These are phyloP conservation scores for Lepidochrysops patricia DNA, from an alignment of 2,888 invertebrate species.

Conservation along the genomic window DNA sequence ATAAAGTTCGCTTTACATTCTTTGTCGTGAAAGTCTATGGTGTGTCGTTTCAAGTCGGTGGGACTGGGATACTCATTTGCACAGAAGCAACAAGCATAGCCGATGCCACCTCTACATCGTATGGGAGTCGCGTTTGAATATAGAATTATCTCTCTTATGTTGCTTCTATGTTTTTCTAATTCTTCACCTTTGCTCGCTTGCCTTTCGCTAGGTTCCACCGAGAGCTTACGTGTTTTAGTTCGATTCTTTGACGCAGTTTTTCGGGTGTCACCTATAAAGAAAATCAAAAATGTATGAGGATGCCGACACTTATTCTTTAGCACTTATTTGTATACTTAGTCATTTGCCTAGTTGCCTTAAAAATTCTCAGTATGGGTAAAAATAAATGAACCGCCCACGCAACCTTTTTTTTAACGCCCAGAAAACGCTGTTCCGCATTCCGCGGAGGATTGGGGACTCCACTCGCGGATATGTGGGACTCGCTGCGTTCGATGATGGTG, in stretches of 20 bases:
- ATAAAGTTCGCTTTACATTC: slow-evolving; percentile 29
- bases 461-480: too few relatives aligned
- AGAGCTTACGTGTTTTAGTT: slow-evolving; percentile 16
- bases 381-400: too few relatives aligned
- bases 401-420: too few relatives aligned
- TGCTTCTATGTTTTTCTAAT: slow-evolving; percentile 30
- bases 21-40: slow-evolving; percentile 28
- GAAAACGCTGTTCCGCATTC: too few relatives aligned
- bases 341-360: too few relatives aligned
- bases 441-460: too few relatives aligned
- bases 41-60: slow-evolving; percentile 38
- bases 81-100: slow-evolving; percentile 41
- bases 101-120: slow-evolving; percentile 31
- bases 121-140: slow-evolving; percentile 44
- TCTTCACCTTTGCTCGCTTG: slow-evolving; percentile 24
- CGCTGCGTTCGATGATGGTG: too few relatives aligned
- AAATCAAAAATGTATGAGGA: slow-evolving; percentile 25
- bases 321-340: too few relatives aligned
- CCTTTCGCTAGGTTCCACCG: slow-evolving; percentile 17
- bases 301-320: background rate
- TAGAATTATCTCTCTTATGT: slow-evolving; percentile 32
- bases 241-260: slow-evolving; percentile 21
- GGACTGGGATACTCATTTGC: slow-evolving; percentile 32
- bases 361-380: too few relatives aligned
- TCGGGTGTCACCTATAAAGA: slow-evolving; percentile 29